Evolutionary conservation across 2,888 invertebrate species (phyloP).

Genomic region (Monopis laevigella): DNA sequence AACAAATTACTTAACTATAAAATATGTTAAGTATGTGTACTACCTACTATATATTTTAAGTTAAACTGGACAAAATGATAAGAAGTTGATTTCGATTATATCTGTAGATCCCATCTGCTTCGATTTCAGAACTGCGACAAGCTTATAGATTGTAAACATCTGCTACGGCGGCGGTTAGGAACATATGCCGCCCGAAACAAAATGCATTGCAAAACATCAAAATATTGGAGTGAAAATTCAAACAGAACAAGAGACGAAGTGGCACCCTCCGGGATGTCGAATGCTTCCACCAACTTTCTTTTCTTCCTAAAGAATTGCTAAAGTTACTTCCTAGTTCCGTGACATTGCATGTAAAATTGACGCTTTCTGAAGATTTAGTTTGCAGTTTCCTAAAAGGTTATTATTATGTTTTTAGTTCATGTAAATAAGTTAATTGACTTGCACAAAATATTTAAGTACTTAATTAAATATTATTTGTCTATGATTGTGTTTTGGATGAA

Average conservation of each 20-base stretch:
- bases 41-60: no score
- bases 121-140: slow-evolving; percentile 28
- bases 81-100: no score
- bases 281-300: slow-evolving; percentile 24
- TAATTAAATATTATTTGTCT: no score
- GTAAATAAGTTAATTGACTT: no score
- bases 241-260: slow-evolving; percentile 25
- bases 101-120: slow-evolving; percentile 42
- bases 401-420: no score
- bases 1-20: no score
- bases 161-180: slow-evolving; percentile 20
- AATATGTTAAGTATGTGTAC: no score
- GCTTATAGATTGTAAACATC: slow-evolving; percentile 41
- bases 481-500: no score
- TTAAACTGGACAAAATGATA: background rate
- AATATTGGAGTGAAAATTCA: slow-evolving; percentile 31
- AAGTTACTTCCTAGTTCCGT: slow-evolving; percentile 27
- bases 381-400: no score
- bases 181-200: slow-evolving; percentile 19
- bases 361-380: slow-evolving; percentile 34
- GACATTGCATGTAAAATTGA: slow-evolving; percentile 18
- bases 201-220: slow-evolving; percentile 28
- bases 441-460: no score
- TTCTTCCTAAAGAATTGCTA: slow-evolving; percentile 31
- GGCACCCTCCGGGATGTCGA: slow-evolving; percentile 22